Evolutionary conservation across 2,797 vertebrate species (phyloP), one percentile per base, ranked within the genome.

Genomic region (Odontamblyopus lacepedii): DNA sequence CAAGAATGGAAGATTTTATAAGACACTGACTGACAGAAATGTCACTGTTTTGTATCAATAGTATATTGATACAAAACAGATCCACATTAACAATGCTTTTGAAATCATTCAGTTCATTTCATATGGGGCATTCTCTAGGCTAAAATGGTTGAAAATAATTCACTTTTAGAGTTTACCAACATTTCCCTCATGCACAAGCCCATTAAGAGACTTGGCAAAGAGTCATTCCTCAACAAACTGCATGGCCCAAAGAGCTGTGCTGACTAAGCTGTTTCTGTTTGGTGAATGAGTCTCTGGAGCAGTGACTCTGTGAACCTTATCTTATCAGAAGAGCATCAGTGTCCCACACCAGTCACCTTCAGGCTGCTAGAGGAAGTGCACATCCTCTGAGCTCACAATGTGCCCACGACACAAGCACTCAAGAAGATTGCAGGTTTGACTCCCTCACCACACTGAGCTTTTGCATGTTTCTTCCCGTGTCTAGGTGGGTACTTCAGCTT

Each of bases 291-390:
- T 87, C 86, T 89, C 78, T 68, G 67, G 73, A 70, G 68, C 68
- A 84, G 82, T 83, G 80, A 82, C 74, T 84, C 83, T 84, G 76
- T 77, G 82, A 84, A 72, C 70, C 83, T 77, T 75, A 88, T 91
- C 89, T 85, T 87, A 85, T 91, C 89, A 67, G 76, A 68, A 61
- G 69, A 88, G 79, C 82, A 88, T 90, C 78, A 83, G 83, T 75
- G 74, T 51, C 74, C 32, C 74, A 70, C 77, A 76, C 78, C 73
- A 87, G 86, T 92, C 88, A 90, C 84, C 85, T 91, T 90, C 87
- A 82, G 59, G 27, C 59, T 79, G 63, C 29, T 78, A 60, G 61
- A 63, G 75, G 73, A 85, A 83, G 86, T 81, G 83, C 72, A 78
- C 77, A 30, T 78, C 44, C 71, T 82, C 77, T 83, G 73, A 85